These are phyloP conservation scores for Paraescarpia echinospica DNA, from an alignment of 1,140 invertebrate species.

Conservation along the genomic window DNA sequence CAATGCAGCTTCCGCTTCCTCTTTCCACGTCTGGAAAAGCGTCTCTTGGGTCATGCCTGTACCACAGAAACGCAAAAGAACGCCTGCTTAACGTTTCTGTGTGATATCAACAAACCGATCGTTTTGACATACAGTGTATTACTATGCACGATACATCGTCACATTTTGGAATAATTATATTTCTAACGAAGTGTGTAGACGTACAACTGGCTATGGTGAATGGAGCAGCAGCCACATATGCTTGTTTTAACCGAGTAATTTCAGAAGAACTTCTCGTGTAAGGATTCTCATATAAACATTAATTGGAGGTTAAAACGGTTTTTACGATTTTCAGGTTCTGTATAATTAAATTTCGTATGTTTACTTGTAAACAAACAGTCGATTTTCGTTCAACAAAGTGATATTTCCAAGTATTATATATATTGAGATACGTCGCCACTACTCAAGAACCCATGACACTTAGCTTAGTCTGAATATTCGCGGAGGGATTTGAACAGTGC, in stretches of 20 bases:
- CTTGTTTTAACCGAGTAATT: neutral
- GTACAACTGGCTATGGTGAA: neutral
- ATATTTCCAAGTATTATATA: neutral
- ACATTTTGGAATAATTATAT: neutral
- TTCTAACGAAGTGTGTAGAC: neutral
- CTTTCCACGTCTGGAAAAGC: conserved; percentile 20
- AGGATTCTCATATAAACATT: no score
- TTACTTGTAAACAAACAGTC: neutral
- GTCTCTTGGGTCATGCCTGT: conserved; percentile 8
- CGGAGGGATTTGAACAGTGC: no score
- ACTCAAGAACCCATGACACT: no score
- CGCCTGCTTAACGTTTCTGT: neutral
- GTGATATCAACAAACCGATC: neutral
- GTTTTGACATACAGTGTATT: neutral
- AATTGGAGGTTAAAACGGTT: no score
- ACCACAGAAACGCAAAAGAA: neutral
- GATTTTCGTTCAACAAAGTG: no score
- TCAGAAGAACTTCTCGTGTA: no score
- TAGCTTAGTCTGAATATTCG: no score
- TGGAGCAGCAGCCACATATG: neutral
- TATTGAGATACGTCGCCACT: neutral
- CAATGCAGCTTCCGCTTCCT: conserved; percentile 19
- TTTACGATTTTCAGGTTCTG: no score
- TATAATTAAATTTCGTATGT: no score
- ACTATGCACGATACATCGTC: neutral